These are phyloP conservation scores for Neodontobutis hainanensis DNA, from an alignment of 2,113 vertebrate genomes.

Conservation along the genomic window DNA sequence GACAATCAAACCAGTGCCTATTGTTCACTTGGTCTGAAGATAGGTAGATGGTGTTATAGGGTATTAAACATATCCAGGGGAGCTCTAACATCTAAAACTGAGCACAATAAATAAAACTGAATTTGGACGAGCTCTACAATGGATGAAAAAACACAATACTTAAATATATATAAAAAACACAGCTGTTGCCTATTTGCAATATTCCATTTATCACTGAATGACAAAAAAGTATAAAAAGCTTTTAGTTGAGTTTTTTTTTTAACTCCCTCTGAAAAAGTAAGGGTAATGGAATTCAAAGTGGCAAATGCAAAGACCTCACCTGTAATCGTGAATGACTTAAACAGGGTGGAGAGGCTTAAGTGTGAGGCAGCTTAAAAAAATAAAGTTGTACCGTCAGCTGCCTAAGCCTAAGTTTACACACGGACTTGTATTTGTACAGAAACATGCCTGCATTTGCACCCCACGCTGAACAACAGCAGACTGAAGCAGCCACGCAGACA, in stretches of 20 bases:
- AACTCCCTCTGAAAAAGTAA: constrained; percentile 29
- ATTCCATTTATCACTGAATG: constrained; percentile 52
- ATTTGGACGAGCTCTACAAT: too few relatives aligned
- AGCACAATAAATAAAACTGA: too few relatives aligned
- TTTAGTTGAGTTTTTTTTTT: constrained; percentile 54
- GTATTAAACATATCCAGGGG: too few relatives aligned
- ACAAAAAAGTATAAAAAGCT: constrained; percentile 51
- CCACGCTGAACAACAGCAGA: constrained; percentile 36
- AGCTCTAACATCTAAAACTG: too few relatives aligned
- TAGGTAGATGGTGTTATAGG: too few relatives aligned
- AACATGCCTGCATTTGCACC: constrained; percentile 76
- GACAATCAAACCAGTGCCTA: not conserved
- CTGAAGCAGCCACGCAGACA: constrained; percentile 52
- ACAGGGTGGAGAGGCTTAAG: constrained; percentile 75
- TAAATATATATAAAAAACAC: too few relatives aligned
- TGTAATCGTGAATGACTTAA: constrained; percentile 79
- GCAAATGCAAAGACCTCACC: constrained; percentile 72
- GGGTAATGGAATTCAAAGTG: constrained; percentile 57
- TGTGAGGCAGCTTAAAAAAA: constrained; percentile 70
- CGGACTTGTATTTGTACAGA: constrained; percentile 56
- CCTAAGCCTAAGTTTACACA: constrained; percentile 72
- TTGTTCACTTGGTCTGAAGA: too few relatives aligned
- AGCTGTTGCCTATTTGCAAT: constrained; percentile 27
- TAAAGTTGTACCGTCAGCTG: constrained; percentile 76
- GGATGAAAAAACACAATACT: too few relatives aligned